Conservation (phyloP, 1,140 invertebrate genomes). For the Dinoponera quadriceps region DNA sequence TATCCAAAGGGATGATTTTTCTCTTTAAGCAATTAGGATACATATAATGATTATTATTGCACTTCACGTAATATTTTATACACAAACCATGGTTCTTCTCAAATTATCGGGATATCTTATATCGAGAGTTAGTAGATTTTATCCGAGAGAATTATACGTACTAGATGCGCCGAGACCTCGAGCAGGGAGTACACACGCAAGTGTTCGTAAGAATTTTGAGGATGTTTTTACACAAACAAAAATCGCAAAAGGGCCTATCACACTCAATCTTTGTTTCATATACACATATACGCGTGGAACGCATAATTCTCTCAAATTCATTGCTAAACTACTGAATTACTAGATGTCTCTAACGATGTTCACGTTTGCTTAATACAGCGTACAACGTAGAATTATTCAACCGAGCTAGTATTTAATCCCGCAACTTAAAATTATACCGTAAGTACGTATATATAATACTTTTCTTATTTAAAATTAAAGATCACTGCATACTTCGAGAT, state of each 20-base stretch:
- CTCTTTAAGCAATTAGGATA: constrained; percentile 28
- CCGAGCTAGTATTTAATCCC: not conserved
- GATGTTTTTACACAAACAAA: not conserved
- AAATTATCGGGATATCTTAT: constrained; percentile 40
- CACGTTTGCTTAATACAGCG: not conserved
- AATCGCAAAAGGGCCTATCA: constrained; percentile 11
- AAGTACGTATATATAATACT: constrained; percentile 24
- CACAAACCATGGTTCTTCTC: constrained; percentile 36
- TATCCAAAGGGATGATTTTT: constrained; percentile 21
- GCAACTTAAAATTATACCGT: constrained; percentile 22
- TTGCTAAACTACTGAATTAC: constrained; percentile 17
- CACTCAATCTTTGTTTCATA: constrained; percentile 5
- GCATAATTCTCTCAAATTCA: constrained; percentile 39
- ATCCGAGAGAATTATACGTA: constrained; percentile 38
- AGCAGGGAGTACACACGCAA: not conserved
- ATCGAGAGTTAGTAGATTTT: not conserved
- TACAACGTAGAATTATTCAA: not conserved
- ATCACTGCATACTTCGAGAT: not conserved
- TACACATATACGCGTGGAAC: not conserved
- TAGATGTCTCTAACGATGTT: constrained; percentile 16
- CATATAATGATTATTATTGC: constrained; percentile 59
- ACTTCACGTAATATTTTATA: constrained; percentile 45
- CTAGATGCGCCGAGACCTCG: not conserved
- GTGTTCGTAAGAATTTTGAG: constrained; percentile 8
- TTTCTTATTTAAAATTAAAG: constrained; percentile 9